phyloP scores from a whole-genome alignment of 2,113 vertebrate species.

The Chloropsis hardwickii region DNA sequence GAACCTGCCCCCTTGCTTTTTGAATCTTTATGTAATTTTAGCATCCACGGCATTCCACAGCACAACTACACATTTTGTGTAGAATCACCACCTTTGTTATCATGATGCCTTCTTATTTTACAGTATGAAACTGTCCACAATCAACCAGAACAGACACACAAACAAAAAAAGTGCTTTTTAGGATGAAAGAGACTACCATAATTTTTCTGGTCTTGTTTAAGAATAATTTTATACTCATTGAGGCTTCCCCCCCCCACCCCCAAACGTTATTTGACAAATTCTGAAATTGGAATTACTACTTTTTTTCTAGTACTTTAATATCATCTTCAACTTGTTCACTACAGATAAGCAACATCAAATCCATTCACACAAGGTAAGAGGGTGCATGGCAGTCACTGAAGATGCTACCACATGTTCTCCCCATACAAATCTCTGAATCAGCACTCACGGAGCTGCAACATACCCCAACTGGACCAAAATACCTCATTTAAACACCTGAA shows the following conservation, averaged over 20 bases:
- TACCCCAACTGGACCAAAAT: background rate
- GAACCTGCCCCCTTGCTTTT: background rate
- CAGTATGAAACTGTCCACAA: background rate
- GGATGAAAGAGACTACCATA: background rate
- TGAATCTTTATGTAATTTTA: background rate
- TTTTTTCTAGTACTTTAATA: background rate
- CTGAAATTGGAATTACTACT: background rate
- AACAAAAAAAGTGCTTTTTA: background rate
- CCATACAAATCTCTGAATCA: background rate
- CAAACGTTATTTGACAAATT: background rate
- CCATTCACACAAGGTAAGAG: background rate
- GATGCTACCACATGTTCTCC: background rate
- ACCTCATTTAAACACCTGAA: background rate
- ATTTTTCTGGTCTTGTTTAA: background rate
- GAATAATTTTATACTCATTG: background rate
- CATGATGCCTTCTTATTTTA: background rate
- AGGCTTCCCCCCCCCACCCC: background rate
- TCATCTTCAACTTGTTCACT: background rate
- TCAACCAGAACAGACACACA: background rate
- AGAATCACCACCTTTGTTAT: background rate
- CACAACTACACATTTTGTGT: background rate
- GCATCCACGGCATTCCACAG: background rate
- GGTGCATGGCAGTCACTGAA: background rate
- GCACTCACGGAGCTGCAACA: accelerated
- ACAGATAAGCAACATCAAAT: background rate